Evolutionary conservation across 2,888 invertebrate species (phyloP).

Genomic region (Trichopoda pennipes): DNA sequence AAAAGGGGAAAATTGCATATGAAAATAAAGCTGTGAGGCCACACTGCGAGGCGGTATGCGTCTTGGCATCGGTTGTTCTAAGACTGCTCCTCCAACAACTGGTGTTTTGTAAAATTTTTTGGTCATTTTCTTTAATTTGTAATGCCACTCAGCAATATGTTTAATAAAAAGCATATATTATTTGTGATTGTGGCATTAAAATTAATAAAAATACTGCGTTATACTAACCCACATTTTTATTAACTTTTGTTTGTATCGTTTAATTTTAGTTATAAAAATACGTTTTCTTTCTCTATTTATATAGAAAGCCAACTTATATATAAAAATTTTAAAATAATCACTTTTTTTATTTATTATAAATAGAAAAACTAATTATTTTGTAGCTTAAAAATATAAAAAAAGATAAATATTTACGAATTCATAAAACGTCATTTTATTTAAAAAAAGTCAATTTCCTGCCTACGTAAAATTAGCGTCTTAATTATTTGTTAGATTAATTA

Average conservation of each 20-base stretch:
- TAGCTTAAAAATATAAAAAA: too few relatives aligned
- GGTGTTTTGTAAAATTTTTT: constrained; percentile 78
- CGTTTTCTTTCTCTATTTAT: too few relatives aligned
- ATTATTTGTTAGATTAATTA: neutral
- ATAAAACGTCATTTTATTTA: too few relatives aligned
- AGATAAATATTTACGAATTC: too few relatives aligned
- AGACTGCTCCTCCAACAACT: constrained; percentile 52
- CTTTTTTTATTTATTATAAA: too few relatives aligned
- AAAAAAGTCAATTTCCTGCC: too few relatives aligned
- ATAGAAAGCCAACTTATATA: too few relatives aligned
- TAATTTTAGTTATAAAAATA: neutral
- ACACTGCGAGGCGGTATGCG: constrained; percentile 78
- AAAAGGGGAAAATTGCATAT: neutral
- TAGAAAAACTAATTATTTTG: too few relatives aligned
- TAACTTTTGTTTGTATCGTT: constrained; percentile 3
- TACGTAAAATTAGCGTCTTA: neutral
- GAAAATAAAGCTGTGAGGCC: constrained; percentile 71
- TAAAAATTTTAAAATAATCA: too few relatives aligned
- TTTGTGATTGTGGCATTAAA: constrained; percentile 24
- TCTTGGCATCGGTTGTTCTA: constrained; percentile 70
- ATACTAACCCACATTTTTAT: neutral
- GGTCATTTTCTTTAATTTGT: constrained; percentile 71
- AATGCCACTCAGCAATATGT: constrained; percentile 19
- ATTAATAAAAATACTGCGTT: neutral
- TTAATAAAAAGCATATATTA: neutral